Conservation (phyloP, 2,797 vertebrate genomes). For the Hybognathus amarus region DNA sequence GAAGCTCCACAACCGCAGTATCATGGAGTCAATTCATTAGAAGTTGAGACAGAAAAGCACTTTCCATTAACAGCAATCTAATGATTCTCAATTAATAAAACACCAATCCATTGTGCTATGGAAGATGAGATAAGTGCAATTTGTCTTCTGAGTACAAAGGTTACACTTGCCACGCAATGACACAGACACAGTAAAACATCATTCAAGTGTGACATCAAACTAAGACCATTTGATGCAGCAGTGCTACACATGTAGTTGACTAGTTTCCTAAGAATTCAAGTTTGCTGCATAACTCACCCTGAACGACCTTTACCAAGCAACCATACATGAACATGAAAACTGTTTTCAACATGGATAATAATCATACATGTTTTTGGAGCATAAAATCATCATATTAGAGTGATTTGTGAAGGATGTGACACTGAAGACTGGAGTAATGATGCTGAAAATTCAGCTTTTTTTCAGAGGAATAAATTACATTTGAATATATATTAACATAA, state of each 20-base stretch:
- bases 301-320: not conserved
- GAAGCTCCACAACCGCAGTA: slow-evolving; percentile 49
- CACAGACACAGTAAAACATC: slow-evolving; percentile 18
- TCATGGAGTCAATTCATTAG: slow-evolving; percentile 63
- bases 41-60: slow-evolving; percentile 54
- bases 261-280: not conserved
- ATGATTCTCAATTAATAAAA: slow-evolving; percentile 66
- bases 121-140: slow-evolving; percentile 40
- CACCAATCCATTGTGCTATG: slow-evolving; percentile 48
- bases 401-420: no score
- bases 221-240: not conserved
- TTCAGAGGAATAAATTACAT: no score
- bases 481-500: no score
- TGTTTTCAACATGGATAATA: no score
- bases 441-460: no score
- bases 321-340: no score
- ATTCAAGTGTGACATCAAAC: not conserved
- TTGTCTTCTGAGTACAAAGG: slow-evolving; percentile 43
- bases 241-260: not conserved
- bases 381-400: no score
- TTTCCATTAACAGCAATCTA: slow-evolving; percentile 60
- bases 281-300: not conserved
- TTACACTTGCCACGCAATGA: slow-evolving; percentile 42
- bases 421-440: no score
- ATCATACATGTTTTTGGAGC: no score